Base-by-base conservation (phyloP, 2,113 vertebrate genomes). In the Sisor rabdophorus region DNA sequence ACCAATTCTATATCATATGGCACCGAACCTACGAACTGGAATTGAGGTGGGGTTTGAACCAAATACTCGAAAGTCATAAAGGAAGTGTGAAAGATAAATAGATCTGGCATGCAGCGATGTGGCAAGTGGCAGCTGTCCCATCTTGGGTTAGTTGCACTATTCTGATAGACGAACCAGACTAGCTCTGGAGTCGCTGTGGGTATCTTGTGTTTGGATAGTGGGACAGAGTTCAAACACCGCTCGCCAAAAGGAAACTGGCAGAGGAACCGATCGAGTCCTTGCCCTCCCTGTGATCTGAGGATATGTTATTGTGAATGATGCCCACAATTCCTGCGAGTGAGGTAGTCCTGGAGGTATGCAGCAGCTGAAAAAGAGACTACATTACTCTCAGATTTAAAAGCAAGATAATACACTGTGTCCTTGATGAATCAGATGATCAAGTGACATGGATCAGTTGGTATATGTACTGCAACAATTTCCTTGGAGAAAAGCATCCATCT, bases 241-340 rank as follows among this genome's bases (percentile, higher is more conserved):
- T 78, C 67, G 17, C 84, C 48, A 73, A 75, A 79, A 76, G 77
- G 58, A 83, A 83, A 69, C 74, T 71, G 76, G 72, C 67, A 36
- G 60, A 50, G 48, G 73, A 48, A 59, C 58, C 54, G 48, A 64
- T 63, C 20, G 75, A 73, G 64, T 61, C 63, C 17, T 58, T 64
- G 60, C 67, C 81, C 74, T 81, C 61, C 15, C 76, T 79, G 76
- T 76, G 65, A 69, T 68, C 72, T 72, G 81, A 65, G 63, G 76
- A 71, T 79, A 68, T 81, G 75, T 79, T 70, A 75, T 79, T 80
- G 81, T 59, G 67, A 74, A 71, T 40, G 36, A 19, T 69, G 58
- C 64, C 59, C 79, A 65, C 71, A 47, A 64, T 65, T 20, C 48
- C 52, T 52, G 73, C 48, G 40, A 72, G 79, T 81, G 79, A 82